These are phyloP conservation scores for Drosophila sturtevanti DNA, from an alignment of 1,140 invertebrate species.

Conservation along the genomic window DNA sequence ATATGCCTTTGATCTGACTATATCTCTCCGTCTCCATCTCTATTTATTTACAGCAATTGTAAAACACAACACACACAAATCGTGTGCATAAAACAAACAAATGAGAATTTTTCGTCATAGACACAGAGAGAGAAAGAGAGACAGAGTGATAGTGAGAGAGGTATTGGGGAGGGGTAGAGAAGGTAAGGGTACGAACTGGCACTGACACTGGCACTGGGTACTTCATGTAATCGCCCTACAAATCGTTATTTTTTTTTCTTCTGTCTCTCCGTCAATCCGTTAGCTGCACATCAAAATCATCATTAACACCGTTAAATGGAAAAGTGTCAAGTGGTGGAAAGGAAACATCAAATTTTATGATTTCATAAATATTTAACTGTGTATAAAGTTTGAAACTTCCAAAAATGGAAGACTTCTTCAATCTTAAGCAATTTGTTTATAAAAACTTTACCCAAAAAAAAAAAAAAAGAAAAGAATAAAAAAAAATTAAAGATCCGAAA, in stretches of 20 bases:
- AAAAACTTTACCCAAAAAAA: conserved; percentile 53
- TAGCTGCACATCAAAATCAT: conserved; percentile 81
- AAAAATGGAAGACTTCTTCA: conserved; percentile 16
- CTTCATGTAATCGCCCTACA: conserved; percentile 69
- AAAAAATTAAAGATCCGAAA: conserved; percentile 39
- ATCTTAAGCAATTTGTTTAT: conserved; percentile 51
- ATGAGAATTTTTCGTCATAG: conserved; percentile 6
- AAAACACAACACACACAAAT: conserved; percentile 60
- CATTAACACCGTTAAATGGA: conserved; percentile 63
- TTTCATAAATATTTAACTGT: conserved; percentile 80
- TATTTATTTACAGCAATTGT: conserved; percentile 79
- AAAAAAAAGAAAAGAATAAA: no score
- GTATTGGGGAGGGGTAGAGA: not conserved
- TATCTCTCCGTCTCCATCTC: conserved; percentile 19
- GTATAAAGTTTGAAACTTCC: conserved; percentile 25
- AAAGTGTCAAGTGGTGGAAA: conserved; percentile 66
- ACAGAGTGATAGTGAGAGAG: no score
- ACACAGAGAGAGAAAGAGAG: not conserved
- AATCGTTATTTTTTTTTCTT: conserved; percentile 27
- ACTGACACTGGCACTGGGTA: conserved; percentile 32
- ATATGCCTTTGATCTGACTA: conserved; percentile 72
- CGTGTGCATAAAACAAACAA: conserved; percentile 75
- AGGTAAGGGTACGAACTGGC: conserved; percentile 13
- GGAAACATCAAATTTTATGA: conserved; percentile 83
- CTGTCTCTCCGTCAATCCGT: conserved; percentile 59